These are phyloP conservation scores for Achlya flavicornis DNA, from an alignment of 2,888 invertebrate genomes.

Conservation along the genomic window DNA sequence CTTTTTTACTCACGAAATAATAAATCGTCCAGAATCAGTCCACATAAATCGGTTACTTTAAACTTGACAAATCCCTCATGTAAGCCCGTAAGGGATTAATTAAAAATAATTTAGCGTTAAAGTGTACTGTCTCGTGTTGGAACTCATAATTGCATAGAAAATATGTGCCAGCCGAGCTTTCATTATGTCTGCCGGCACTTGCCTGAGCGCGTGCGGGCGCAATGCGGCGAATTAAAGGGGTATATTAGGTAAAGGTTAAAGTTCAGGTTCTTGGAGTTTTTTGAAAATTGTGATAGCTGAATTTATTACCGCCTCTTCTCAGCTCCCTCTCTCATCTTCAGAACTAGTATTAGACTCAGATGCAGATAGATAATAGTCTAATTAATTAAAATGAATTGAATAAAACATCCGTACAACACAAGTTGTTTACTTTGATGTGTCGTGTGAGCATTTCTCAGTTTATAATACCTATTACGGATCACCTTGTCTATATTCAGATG, in stretches of 20 bases:
- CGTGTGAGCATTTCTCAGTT: too few species aligned
- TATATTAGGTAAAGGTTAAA: constrained; percentile 18
- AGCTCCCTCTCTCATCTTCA: too few species aligned
- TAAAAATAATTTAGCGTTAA: constrained; percentile 26
- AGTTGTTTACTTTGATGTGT: too few species aligned
- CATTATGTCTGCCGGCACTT: constrained; percentile 62
- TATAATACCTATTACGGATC: too few species aligned
- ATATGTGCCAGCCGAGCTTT: constrained; percentile 62
- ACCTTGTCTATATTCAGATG: too few species aligned
- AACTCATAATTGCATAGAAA: constrained; percentile 59
- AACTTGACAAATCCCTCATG: constrained; percentile 5
- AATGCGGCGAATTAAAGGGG: constrained; percentile 46
- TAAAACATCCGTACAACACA: too few species aligned
- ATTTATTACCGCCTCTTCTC: too few species aligned
- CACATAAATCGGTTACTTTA: neutral
- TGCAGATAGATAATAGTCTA: too few species aligned
- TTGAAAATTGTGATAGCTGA: neutral
- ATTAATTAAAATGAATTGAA: too few species aligned
- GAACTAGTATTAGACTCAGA: too few species aligned
- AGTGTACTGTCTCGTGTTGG: constrained; percentile 36
- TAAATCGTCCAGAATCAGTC: neutral
- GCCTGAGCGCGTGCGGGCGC: constrained; percentile 31
- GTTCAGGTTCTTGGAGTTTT: constrained; percentile 16
- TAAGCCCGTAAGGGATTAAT: constrained; percentile 23
- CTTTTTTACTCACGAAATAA: neutral